These are phyloP conservation scores for Fratercula arctica DNA, from an alignment of 2,797 vertebrate genomes.

Conservation along the genomic window DNA sequence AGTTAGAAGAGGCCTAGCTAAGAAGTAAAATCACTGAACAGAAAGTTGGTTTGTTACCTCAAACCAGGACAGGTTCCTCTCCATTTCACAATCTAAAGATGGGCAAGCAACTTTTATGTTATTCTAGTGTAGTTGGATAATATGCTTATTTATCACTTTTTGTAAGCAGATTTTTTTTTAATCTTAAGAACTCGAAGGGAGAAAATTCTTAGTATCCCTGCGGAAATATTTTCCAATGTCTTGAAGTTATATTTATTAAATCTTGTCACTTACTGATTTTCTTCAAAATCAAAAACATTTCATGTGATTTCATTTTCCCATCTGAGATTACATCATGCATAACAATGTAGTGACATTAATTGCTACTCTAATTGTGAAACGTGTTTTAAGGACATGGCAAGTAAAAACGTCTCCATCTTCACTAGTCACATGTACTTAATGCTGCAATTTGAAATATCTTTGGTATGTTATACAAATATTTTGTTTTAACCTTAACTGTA, in stretches of 20 bases:
- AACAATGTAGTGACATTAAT: slow-evolving; percentile 45
- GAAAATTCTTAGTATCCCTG: not conserved
- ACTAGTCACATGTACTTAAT: not conserved
- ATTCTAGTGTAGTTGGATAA: not conserved
- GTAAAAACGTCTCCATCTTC: not conserved
- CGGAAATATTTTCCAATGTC: not conserved
- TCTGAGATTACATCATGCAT: slow-evolving; percentile 51
- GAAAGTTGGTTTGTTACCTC: too few species aligned
- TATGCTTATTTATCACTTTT: not conserved
- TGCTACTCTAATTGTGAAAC: not conserved
- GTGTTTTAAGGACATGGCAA: not conserved
- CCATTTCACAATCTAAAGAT: not conserved
- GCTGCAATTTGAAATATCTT: not conserved
- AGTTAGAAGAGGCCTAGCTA: too few species aligned
- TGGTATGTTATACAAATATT: not conserved
- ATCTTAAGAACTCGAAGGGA: not conserved
- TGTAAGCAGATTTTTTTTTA: not conserved
- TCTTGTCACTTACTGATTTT: not conserved
- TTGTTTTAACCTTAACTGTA: not conserved
- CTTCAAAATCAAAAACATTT: not conserved
- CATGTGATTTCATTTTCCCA: slow-evolving; percentile 53
- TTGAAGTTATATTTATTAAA: not conserved
- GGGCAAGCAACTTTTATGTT: not conserved
- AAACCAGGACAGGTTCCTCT: not conserved
- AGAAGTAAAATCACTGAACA: too few species aligned